Conservation (phyloP, 2,888 invertebrate genomes). For the Tachina grossa region DNA sequence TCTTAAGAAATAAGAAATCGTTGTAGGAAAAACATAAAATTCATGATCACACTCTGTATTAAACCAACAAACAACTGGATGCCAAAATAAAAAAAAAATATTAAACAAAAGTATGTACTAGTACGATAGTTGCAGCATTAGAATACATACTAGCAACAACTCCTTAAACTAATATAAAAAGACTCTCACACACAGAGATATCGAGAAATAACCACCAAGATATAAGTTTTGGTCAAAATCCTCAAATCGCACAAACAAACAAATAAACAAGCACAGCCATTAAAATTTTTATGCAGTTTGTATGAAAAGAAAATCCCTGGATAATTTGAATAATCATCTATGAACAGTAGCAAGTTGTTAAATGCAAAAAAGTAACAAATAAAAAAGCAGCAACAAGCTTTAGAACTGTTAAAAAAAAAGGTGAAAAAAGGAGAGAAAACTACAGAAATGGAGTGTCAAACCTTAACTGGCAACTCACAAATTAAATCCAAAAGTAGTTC, state of each 20-base stretch:
- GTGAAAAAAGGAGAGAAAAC: slow-evolving; percentile 29
- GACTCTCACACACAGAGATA: not conserved
- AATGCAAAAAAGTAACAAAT: slow-evolving; percentile 51
- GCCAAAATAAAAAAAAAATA: not conserved
- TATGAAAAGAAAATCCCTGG: slow-evolving; percentile 61
- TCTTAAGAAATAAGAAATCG: slow-evolving; percentile 70
- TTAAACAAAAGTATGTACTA: slow-evolving; percentile 34
- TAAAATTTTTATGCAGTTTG: slow-evolving; percentile 27
- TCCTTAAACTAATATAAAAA: slow-evolving; percentile 40
- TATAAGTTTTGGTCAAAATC: slow-evolving; percentile 61
- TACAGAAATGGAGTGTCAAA: slow-evolving; percentile 69
- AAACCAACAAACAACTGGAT: slow-evolving; percentile 48
- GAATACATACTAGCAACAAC: slow-evolving; percentile 54
- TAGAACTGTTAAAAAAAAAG: slow-evolving; percentile 52
- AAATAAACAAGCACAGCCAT: slow-evolving; percentile 28
- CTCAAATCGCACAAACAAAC: slow-evolving; percentile 21
- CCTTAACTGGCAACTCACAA: slow-evolving; percentile 71
- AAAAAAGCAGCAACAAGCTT: slow-evolving; percentile 30
- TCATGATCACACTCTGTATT: slow-evolving; percentile 70
- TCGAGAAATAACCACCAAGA: slow-evolving; percentile 33
- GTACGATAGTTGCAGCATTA: slow-evolving; percentile 37
- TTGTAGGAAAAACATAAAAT: slow-evolving; percentile 71
- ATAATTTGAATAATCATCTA: slow-evolving; percentile 72
- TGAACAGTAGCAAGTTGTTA: slow-evolving; percentile 71
- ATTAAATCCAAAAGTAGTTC: slow-evolving; percentile 71